Conservation (phyloP, 2,888 invertebrate genomes). For the Tolmerus cingulatus region DNA sequence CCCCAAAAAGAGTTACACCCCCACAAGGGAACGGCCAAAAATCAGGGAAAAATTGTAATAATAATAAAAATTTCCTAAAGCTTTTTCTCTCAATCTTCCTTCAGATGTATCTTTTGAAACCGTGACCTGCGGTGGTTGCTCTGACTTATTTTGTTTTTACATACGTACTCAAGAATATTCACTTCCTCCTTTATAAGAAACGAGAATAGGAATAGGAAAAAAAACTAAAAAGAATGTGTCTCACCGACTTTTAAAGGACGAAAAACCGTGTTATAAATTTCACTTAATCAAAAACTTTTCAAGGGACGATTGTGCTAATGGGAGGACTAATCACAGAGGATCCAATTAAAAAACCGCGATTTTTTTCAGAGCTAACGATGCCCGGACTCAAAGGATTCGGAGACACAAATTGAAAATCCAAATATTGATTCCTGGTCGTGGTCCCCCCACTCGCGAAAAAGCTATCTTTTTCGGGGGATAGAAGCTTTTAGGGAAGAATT, state of each 20-base stretch:
- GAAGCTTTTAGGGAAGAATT: neutral
- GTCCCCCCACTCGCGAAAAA: neutral
- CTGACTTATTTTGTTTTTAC: neutral
- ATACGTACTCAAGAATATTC: neutral
- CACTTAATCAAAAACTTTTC: neutral
- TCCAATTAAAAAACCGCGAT: slow-evolving; percentile 13
- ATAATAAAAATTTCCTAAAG: neutral
- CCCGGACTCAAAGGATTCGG: slow-evolving; percentile 6
- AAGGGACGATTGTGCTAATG: neutral
- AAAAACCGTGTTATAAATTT: neutral
- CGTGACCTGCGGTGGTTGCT: neutral
- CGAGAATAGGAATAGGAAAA: neutral
- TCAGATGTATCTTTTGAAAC: neutral
- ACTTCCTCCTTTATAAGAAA: neutral
- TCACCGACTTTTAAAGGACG: neutral
- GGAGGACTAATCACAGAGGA: neutral
- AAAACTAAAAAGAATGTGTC: neutral
- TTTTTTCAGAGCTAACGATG: neutral
- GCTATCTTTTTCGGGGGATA: neutral
- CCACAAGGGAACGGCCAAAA: neutral
- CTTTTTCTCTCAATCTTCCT: neutral
- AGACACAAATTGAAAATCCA: slow-evolving; percentile 28
- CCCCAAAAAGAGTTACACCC: neutral
- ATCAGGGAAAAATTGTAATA: neutral
- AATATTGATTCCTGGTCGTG: slow-evolving; percentile 29